Base-by-base conservation (phyloP, 2,113 vertebrate species). In the Cryptotis parvus region DNA sequence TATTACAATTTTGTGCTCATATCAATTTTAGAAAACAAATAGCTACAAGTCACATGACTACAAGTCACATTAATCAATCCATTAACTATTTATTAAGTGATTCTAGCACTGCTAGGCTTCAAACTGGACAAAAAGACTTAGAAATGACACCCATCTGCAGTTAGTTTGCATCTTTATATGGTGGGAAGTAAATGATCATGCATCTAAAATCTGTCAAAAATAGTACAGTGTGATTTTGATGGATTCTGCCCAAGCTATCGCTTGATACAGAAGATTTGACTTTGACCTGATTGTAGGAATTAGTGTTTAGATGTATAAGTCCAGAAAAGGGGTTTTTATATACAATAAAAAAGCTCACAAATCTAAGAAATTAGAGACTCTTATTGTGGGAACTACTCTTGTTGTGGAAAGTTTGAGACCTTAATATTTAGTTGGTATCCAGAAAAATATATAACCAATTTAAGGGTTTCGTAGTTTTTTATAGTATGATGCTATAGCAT, bases 11-110 rank as follows among this genome's bases (percentile, higher is more conserved):
- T 69, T 66, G 61, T 73, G n/a, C 15, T n/a, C 31, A 77, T 11
- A 4, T 89, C 76, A 78, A 76, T 73, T 83, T 72, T 72, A 16
- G n/a, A 91, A 66, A 74, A 41, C 49, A 72, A 68, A 90, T 89
- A 27, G 78, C 35, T 68, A 35, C 9, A 27, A 75, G 12, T 65
- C 73, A 61, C 12, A 33, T 66, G 73, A 61, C n/a, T n/a, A n/a
- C n/a, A n/a, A n/a, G n/a, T n/a, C n/a, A n/a, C n/a, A 74, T 73
- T 31, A 66, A 45, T 77, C 20, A 61, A 73, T 74, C 29, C 83
- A 74, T 52, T 78, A 81, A 81, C n/a, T 18, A 39, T 87, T 92
- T 29, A 65, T 7, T 29, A 20, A 90, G 43, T 15, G 20, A 90
- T 15, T 9, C 6, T 68, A 45, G 55, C 20, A 16, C 27, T 3